phyloP scores from a whole-genome alignment of 2,888 invertebrate species.

The Tortricodes alternella region DNA sequence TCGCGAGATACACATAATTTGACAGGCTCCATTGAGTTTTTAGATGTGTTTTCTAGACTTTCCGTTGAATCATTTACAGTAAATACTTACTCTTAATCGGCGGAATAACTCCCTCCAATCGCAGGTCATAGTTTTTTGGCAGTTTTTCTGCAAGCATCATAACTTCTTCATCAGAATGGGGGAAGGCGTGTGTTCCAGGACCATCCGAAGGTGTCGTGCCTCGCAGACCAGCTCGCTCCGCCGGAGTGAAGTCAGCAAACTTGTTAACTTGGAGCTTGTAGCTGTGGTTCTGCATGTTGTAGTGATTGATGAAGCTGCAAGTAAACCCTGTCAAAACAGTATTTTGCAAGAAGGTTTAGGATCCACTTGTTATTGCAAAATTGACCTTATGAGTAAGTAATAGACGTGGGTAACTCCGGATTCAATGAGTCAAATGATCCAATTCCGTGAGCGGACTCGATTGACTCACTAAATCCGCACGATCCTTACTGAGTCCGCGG shows the following conservation, averaged over 20 bases:
- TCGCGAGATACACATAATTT: no score
- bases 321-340: no score
- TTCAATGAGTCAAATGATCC: no score
- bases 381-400: background rate
- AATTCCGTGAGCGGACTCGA: no score
- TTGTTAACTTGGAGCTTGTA: slow-evolving; percentile 51
- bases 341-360: no score
- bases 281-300: slow-evolving; percentile 48
- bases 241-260: slow-evolving; percentile 48
- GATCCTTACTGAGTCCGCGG: no score
- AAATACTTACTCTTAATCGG: slow-evolving; percentile 47
- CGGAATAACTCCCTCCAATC: slow-evolving; percentile 49
- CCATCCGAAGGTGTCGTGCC: slow-evolving; percentile 37
- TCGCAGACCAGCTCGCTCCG: slow-evolving; percentile 42
- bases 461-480: no score
- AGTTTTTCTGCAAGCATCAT: slow-evolving; percentile 38
- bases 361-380: no score
- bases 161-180: slow-evolving; percentile 41
- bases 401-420: no score
- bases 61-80: no score
- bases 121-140: slow-evolving; percentile 51
- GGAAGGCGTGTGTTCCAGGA: slow-evolving; percentile 40
- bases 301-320: slow-evolving; percentile 28
- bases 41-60: no score
- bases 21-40: no score